Conservation (phyloP, 2,113 vertebrate genomes). For the Phrynosoma blainvillii region DNA sequence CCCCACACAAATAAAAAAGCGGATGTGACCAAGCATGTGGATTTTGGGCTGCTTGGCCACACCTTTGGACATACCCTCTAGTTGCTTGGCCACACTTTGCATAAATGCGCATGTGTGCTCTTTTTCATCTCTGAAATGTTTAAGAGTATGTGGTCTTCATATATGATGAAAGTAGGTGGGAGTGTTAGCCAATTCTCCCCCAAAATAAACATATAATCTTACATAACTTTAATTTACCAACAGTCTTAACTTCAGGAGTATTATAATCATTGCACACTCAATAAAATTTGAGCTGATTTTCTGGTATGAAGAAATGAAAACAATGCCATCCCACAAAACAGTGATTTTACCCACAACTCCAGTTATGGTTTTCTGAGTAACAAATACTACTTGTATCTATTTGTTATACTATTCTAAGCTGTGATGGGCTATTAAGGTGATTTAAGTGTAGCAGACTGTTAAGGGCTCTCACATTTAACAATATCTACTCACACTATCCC, state of each 20-base stretch:
- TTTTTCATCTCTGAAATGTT: no score
- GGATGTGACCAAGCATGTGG: no score
- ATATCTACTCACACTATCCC: conserved; percentile 13
- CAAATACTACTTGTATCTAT: conserved; percentile 17
- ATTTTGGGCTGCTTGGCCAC: no score
- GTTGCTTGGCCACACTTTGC: no score
- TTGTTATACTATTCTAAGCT: conserved; percentile 38
- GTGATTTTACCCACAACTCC: conserved; percentile 12
- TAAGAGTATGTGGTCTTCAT: neutral
- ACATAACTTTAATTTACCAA: conserved; percentile 1
- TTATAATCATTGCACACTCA: neutral
- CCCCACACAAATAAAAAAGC: no score
- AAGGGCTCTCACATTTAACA: conserved; percentile 50
- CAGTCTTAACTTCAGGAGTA: conserved; percentile 19
- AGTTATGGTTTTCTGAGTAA: conserved; percentile 39
- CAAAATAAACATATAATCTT: conserved; percentile 22
- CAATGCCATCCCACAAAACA: conserved; percentile 33
- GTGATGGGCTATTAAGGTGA: conserved; percentile 44
- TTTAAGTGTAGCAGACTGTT: conserved; percentile 52
- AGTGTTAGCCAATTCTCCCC: neutral
- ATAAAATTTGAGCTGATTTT: conserved; percentile 45
- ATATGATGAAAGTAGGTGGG: neutral
- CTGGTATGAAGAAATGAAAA: conserved; percentile 41
- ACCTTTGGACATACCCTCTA: no score
- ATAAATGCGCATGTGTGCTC: no score